A percentile compares a stretch with the other conserved stretches of the same genome.
Conservation (phyloP, 2,888 invertebrate species). For the Lochmaea capreae region DNA sequence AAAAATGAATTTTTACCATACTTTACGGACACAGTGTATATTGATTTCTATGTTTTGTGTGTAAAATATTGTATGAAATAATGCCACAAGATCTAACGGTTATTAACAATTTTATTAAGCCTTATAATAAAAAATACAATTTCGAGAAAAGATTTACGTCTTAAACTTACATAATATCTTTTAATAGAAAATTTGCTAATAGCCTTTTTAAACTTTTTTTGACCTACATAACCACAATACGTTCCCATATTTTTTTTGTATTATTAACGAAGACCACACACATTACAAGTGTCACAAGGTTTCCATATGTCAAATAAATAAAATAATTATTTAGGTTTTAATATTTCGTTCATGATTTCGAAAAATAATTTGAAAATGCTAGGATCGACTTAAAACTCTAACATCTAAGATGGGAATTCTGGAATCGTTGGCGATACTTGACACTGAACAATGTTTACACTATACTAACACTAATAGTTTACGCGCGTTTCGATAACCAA, state of each 20-base stretch:
- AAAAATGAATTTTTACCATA: too few relatives aligned
- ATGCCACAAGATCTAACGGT: slow-evolving; percentile 16
- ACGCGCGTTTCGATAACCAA: too few relatives aligned
- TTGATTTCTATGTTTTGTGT: neutral
- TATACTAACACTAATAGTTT: too few relatives aligned
- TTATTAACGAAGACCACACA: neutral
- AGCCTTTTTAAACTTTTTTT: slow-evolving; percentile 7
- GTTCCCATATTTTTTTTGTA: neutral
- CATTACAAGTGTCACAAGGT: slow-evolving; percentile 2
- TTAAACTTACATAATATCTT: slow-evolving; percentile 16
- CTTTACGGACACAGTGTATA: too few relatives aligned
- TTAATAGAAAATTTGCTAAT: slow-evolving; percentile 23
- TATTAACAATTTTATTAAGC: slow-evolving; percentile 23
- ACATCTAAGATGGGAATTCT: too few relatives aligned
- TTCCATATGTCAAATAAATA: neutral
- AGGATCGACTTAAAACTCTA: too few relatives aligned
- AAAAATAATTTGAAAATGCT: too few relatives aligned
- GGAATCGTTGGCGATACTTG: too few relatives aligned
- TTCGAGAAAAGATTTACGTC: slow-evolving; percentile 18
- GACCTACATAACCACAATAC: slow-evolving; percentile 15
- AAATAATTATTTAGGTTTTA: neutral
- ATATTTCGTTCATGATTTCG: too few relatives aligned
- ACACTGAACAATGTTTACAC: too few relatives aligned
- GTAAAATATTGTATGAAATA: neutral
- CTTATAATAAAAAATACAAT: slow-evolving; percentile 22